Evolutionary conservation across 2,113 vertebrate species (phyloP), one percentile per base, ranked within the genome.

Genomic region (Myiozetetes cayanensis): DNA sequence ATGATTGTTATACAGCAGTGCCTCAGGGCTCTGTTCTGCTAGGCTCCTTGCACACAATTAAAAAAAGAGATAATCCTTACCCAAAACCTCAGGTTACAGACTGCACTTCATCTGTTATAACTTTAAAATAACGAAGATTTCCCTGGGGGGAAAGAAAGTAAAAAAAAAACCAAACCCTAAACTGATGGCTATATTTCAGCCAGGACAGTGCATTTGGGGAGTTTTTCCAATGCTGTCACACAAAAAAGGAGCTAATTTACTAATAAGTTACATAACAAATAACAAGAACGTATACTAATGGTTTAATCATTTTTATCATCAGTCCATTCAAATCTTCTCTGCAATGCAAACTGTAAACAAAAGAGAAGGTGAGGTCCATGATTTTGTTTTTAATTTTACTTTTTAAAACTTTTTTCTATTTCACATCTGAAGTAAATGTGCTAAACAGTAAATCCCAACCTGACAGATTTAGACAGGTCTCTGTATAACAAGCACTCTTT

Each of bases 391-490:
- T 52, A 25, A 14, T 74, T 70, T 41, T 49, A 31, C 4, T 37
- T 74, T 85, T 66, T 6, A 0, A 49, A 41, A 6, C 5, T 35
- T 77, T 53, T 52, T 65, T 31, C 19, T 10, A 11, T 65, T 85
- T 95, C 78, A 41, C 11, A 62, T 86, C 39, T 90, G 62, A 88
- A 55, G 68, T 77, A 95, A 88, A 79, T 76, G 67, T 89, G 78
- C 41, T 87, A 93, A 95, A 88, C 72, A 74, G 41, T 94, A 96
- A 96, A 96, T 95, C 93, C 70, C 76, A 89, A 68, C 84, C 80
- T 93, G 92, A 94, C 92, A 96, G 88, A 83, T 96, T 96, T 95
- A 90, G 85, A 94, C 90, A 87, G 31, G 37, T 91, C 91, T 93
- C 87, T 88, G 58, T 92, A 66, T 93, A 97, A 96, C 73, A 92